phyloP scores from a whole-genome alignment of 2,113 vertebrate species.

The Colaptes auratus region DNA sequence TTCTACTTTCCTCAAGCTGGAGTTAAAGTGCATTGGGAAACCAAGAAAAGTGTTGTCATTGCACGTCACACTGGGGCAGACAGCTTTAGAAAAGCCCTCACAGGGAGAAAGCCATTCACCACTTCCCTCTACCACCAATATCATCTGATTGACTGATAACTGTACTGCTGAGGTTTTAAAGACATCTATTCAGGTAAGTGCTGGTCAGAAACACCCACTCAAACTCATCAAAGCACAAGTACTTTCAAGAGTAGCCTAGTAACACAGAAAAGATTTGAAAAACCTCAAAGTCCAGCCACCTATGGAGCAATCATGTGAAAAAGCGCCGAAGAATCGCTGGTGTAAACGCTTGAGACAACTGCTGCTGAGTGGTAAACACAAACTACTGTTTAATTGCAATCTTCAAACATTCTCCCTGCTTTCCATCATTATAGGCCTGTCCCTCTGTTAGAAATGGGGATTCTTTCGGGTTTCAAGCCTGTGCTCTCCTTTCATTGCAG shows the following conservation, averaged over 20 bases:
- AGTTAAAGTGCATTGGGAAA: slow-evolving; percentile 54
- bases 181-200: slow-evolving; percentile 64
- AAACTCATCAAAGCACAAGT: slow-evolving; percentile 62
- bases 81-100: slow-evolving; percentile 59
- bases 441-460: slow-evolving; percentile 71
- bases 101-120: slow-evolving; percentile 2
- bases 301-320: slow-evolving; percentile 67
- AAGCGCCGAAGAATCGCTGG: slow-evolving; percentile 71
- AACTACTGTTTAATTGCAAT: slow-evolving; percentile 79
- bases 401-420: slow-evolving; percentile 75
- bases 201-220: neutral
- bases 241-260: slow-evolving; percentile 74
- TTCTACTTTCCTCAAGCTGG: slow-evolving; percentile 44
- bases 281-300: slow-evolving; percentile 76
- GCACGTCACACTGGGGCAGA: slow-evolving; percentile 18
- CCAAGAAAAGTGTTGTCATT: slow-evolving; percentile 52
- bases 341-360: slow-evolving; percentile 72
- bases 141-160: slow-evolving; percentile 56
- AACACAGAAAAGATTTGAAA: slow-evolving; percentile 76
- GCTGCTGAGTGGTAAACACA: slow-evolving; percentile 70
- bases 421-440: slow-evolving; percentile 78
- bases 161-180: slow-evolving; percentile 55
- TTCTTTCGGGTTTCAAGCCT: slow-evolving; percentile 76
- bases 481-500: slow-evolving; percentile 75
- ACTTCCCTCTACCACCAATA: slow-evolving; percentile 51